These are phyloP conservation scores for Heliconius aoede DNA, from an alignment of 2,888 invertebrate species.

Conservation along the genomic window DNA sequence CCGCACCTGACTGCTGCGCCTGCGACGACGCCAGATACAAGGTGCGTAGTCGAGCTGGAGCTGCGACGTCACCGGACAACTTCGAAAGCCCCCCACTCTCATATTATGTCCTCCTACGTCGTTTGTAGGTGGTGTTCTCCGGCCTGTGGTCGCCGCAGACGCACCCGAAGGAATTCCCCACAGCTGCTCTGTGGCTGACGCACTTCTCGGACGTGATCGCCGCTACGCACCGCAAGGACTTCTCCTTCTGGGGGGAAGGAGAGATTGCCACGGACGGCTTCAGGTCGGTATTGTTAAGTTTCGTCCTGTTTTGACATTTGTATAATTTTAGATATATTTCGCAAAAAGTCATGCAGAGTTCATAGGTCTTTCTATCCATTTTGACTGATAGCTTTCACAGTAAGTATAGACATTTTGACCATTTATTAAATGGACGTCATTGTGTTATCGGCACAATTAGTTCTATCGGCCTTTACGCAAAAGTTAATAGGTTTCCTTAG, in stretches of 20 bases:
- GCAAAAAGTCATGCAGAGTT: no score
- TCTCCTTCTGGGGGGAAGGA: constrained; percentile 96
- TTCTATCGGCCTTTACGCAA: no score
- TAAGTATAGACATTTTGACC: no score
- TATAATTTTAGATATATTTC: no score
- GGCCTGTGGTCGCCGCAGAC: constrained; percentile 98
- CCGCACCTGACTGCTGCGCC: constrained; percentile 90
- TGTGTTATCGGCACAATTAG: no score
- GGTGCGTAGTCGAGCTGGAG: constrained; percentile 65
- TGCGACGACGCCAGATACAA: constrained; percentile 98
- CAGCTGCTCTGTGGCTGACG: constrained; percentile 91
- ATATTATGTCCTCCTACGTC: neutral
- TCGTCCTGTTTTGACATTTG: no score
- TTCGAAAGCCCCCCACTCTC: no score
- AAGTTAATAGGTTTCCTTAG: no score
- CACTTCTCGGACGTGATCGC: constrained; percentile 99
- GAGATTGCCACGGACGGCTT: constrained; percentile 94
- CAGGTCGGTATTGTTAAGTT: constrained; percentile 73
- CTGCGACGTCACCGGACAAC: neutral
- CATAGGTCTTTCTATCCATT: no score
- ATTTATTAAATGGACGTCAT: no score
- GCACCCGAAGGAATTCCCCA: constrained; percentile 98
- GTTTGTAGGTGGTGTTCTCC: constrained; percentile 89
- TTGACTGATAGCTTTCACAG: no score
- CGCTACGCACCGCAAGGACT: constrained; percentile 94